A percentile compares a stretch with the other conserved stretches of the same genome.
These are phyloP conservation scores for Tursiops truncatus DNA, from an alignment of 2,113 vertebrate species.

Conservation along the genomic window DNA sequence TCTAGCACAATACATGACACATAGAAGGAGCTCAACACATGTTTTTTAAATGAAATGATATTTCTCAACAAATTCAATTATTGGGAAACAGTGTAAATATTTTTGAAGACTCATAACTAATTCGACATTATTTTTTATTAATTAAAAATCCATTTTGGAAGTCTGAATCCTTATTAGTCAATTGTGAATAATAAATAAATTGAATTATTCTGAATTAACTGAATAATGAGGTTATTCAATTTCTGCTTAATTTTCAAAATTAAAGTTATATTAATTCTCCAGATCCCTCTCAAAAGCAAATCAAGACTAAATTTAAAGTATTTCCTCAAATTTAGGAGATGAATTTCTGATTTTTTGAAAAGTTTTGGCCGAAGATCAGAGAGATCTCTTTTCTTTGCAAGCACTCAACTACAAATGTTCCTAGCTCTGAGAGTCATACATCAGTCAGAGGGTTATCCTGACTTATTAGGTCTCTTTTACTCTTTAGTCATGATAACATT, in stretches of 20 bases:
- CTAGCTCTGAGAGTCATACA: not conserved
- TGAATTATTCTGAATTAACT: not conserved
- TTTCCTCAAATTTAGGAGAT: not conserved
- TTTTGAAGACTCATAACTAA: not conserved
- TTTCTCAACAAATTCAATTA: not conserved
- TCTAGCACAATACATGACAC: not conserved
- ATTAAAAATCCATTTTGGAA: not conserved
- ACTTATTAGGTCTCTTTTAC: not conserved
- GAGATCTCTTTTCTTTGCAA: not conserved
- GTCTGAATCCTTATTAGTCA: not conserved
- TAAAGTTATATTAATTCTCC: not conserved
- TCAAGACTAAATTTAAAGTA: not conserved
- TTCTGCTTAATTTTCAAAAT: constrained; percentile 2
- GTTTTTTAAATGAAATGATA: not conserved
- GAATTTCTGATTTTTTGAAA: not conserved
- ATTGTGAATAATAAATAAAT: not conserved
- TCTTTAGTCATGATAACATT: not conserved
- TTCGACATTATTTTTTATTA: not conserved
- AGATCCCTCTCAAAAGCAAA: not conserved
- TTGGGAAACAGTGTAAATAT: not conserved
- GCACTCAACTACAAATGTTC: not conserved
- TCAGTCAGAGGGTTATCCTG: not conserved
- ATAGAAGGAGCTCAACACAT: not conserved
- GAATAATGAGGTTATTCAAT: not conserved
- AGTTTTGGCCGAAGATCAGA: constrained; percentile 1